These are phyloP conservation scores for Oceanodroma leucorhoa DNA, from an alignment of 2,797 vertebrate genomes.

Conservation along the genomic window DNA sequence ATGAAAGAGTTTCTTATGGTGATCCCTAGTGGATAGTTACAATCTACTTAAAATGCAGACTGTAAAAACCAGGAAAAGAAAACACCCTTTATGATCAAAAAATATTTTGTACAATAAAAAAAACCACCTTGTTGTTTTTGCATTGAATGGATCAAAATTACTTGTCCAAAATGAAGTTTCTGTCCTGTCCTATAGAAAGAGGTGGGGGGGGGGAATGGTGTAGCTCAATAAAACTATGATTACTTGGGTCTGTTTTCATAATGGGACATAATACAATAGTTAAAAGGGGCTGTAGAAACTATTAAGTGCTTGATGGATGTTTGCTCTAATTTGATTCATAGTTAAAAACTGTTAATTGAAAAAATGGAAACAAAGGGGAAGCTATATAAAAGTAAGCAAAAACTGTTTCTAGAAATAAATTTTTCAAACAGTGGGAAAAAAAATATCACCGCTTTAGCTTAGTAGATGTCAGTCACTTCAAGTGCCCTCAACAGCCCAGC, in stretches of 20 bases:
- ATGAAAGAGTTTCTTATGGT: conserved; percentile 35
- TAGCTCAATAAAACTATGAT: conserved; percentile 22
- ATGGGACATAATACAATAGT: neutral
- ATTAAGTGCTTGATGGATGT: neutral
- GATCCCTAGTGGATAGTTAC: conserved; percentile 45
- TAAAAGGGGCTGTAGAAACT: conserved; percentile 22
- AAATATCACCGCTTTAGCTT: neutral
- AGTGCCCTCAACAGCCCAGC: neutral
- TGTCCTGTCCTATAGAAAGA: neutral
- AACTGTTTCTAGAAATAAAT: neutral
- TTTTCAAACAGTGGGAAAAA: neutral
- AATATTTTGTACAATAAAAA: conserved; percentile 3
- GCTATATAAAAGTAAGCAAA: neutral
- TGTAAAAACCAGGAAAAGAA: conserved; percentile 54
- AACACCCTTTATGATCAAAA: conserved; percentile 50
- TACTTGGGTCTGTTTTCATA: conserved; percentile 12
- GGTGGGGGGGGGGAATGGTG: neutral
- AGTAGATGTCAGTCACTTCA: neutral
- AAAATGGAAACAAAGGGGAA: neutral
- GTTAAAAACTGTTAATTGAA: neutral
- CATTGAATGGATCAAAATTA: neutral
- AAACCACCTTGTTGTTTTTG: conserved; percentile 2
- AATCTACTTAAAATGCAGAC: conserved; percentile 30
- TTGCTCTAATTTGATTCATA: neutral
- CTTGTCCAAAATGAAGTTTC: conserved; percentile 38